These are phyloP conservation scores for Folsomia candida DNA, from an alignment of 2,888 invertebrate species.

Conservation along the genomic window DNA sequence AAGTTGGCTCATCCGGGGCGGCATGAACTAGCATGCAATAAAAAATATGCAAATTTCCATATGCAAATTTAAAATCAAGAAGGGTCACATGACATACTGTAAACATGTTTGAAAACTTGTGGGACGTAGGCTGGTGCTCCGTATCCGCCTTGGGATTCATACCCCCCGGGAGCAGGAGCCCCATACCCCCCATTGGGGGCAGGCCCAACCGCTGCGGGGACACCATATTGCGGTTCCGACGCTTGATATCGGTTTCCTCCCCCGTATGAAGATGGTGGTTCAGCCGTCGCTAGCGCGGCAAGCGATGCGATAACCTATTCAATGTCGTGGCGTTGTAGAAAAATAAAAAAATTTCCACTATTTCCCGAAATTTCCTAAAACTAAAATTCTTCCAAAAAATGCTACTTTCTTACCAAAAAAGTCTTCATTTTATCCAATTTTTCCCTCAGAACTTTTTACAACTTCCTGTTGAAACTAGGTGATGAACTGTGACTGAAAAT, in stretches of 20 bases:
- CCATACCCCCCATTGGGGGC: background rate
- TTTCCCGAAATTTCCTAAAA: background rate
- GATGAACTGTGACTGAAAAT: background rate
- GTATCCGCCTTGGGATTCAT: slow-evolving; percentile 13
- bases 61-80: slow-evolving; percentile 23
- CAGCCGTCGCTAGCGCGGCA: slow-evolving; percentile 12
- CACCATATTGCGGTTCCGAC: background rate
- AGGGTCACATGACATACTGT: too few relatives aligned
- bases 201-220: background rate
- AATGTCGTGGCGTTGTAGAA: too few relatives aligned
- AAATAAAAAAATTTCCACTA: background rate
- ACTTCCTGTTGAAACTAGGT: background rate
- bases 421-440: slow-evolving; percentile 12
- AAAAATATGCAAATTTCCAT: slow-evolving; percentile 20
- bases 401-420: slow-evolving; percentile 9
- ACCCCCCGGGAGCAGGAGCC: background rate
- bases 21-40: too few relatives aligned
- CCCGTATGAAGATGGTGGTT: slow-evolving; percentile 11
- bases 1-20: slow-evolving; percentile 22
- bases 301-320: slow-evolving; percentile 13
- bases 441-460: background rate
- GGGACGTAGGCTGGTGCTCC: slow-evolving; percentile 19
- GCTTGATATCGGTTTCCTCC: background rate
- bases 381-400: background rate
- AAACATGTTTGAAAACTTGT: background rate